Evolutionary conservation across 2,888 invertebrate species (phyloP), one percentile per base, ranked within the genome.

Genomic region (Scaptomyza caliginosa): DNA sequence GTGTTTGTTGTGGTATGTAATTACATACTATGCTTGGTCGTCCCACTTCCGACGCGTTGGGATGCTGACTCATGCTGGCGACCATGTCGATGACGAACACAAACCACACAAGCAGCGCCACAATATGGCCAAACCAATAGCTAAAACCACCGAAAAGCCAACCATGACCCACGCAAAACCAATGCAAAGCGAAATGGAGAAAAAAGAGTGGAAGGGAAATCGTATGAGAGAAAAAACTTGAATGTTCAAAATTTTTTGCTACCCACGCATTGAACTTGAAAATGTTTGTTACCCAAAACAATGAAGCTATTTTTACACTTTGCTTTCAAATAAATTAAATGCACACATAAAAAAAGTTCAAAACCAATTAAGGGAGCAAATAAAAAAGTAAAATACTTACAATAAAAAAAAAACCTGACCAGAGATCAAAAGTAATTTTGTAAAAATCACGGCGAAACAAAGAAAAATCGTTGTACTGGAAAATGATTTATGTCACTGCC

Each of bases 201-300:
- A 43, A 8, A 24, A 4, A 48, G 17, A 54, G 19, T 43, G 10
- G 28, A 5, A 43, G 17, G 32, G n/a, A n/a, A n/a, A n/a, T n/a
- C n/a, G n/a, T n/a, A n/a, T n/a, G 32, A 39, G 46, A 46, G 43
- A 10, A 11, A 40, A 16, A 64, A 32, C 21, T 42, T 56, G 55
- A 65, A 65, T 58, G 55, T 64, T n/a, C n/a, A 40, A 51, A 64
- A 43, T 54, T 56, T 59, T 62, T 55, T 68, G 62, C 71, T 34
- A 55, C 86, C 80, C 82, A 84, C 85, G 66, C 71, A 65, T 65
- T 81, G 80, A 81, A 86, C 80, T 81, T 81, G 80, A 81, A 81
- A 86, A 66, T 84, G 62, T 74, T 80, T 67, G n/a, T 39, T 5
- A 24, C 67, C 49, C 48, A 55, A 55, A 67, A 83, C 73, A 79